A percentile compares a stretch with the other conserved stretches of the same genome.
These are phyloP conservation scores for Pseudanteris insignis DNA, from an alignment of 2,888 invertebrate genomes.

Conservation along the genomic window DNA sequence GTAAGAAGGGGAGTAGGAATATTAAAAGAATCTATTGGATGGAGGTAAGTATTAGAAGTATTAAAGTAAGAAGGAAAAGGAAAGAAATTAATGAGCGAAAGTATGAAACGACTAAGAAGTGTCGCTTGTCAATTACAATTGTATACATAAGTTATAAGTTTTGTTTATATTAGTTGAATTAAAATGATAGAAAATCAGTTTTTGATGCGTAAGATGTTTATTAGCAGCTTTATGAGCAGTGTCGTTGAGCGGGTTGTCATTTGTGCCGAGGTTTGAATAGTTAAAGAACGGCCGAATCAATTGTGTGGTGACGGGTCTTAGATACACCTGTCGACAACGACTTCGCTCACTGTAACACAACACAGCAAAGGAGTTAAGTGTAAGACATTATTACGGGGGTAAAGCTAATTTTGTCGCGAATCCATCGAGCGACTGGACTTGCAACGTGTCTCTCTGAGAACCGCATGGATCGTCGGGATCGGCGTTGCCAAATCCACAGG, in stretches of 20 bases:
- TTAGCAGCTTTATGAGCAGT: slow-evolving; percentile 20
- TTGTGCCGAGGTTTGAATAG: slow-evolving; percentile 22
- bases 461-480: slow-evolving; percentile 12
- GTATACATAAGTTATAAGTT: too few species aligned
- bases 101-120: too few species aligned
- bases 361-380: slow-evolving; percentile 45
- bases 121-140: too few species aligned
- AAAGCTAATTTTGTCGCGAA: slow-evolving; percentile 1
- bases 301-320: slow-evolving; percentile 24
- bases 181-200: too few species aligned
- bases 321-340: slow-evolving; percentile 53
- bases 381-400: slow-evolving; percentile 1
- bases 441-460: slow-evolving; percentile 12
- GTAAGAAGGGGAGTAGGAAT: slow-evolving; percentile 7
- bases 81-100: too few species aligned
- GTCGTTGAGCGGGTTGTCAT: slow-evolving; percentile 28
- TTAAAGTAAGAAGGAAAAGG: too few species aligned
- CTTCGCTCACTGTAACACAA: slow-evolving; percentile 58
- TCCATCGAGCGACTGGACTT: slow-evolving; percentile 39
- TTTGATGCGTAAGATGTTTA: too few species aligned
- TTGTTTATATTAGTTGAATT: too few species aligned
- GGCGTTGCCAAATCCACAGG: slow-evolving; percentile 11
- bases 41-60: too few species aligned
- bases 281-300: slow-evolving; percentile 11
- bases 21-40: slow-evolving; percentile 12